Evolutionary conservation across 2,888 invertebrate species (phyloP).

Genomic region (Cryptus armator): DNA sequence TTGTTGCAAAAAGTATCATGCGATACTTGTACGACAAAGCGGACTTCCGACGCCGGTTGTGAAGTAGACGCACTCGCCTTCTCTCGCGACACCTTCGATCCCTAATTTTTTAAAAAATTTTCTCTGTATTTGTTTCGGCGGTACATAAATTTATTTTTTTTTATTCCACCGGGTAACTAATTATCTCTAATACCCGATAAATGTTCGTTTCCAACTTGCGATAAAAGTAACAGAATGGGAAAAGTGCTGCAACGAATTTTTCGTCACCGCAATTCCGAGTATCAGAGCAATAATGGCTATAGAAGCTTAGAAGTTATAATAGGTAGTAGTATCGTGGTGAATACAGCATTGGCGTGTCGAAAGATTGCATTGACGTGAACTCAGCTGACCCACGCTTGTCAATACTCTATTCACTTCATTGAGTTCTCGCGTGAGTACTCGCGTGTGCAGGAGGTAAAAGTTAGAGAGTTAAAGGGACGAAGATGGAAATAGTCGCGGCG

Average conservation of each 20-base stretch:
- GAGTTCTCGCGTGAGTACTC: conserved; percentile 41
- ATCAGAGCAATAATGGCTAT: background rate
- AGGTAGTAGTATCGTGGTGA: conserved; percentile 1
- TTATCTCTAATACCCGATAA: background rate
- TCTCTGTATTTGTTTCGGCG: no score
- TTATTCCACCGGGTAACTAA: background rate
- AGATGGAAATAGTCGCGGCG: conserved; percentile 11
- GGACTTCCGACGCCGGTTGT: no score
- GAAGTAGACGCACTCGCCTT: no score
- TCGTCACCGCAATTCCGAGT: conserved; percentile 28
- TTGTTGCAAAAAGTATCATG: no score
- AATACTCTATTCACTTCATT: conserved; percentile 55
- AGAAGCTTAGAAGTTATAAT: background rate
- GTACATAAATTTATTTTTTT: background rate
- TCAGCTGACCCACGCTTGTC: conserved; percentile 55
- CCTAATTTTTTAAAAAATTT: no score
- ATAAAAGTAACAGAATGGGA: conserved; percentile 37
- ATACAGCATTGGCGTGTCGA: conserved; percentile 49
- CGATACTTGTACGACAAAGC: no score
- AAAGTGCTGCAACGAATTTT: conserved; percentile 44
- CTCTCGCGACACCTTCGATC: no score
- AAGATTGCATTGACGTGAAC: conserved; percentile 62
- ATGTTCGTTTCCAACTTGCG: conserved; percentile 11
- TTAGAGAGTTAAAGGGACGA: conserved; percentile 14
- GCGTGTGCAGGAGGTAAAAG: conserved; percentile 7